These are phyloP conservation scores for Drymonia ruficornis DNA, from an alignment of 2,888 invertebrate species.

Conservation along the genomic window DNA sequence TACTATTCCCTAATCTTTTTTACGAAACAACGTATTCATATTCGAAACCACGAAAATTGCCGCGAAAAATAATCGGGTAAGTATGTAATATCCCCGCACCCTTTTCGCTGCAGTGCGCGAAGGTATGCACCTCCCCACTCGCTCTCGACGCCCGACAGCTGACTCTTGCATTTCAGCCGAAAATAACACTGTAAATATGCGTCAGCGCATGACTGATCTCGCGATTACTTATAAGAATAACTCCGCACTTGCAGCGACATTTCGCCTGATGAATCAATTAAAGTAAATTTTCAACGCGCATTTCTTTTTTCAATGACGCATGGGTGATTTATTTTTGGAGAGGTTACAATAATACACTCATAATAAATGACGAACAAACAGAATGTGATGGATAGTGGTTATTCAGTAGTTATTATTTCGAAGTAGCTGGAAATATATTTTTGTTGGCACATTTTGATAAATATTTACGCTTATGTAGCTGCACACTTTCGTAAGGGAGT, in stretches of 20 bases:
- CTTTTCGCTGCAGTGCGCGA: slow-evolving; percentile 23
- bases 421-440: too few species aligned
- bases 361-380: background rate
- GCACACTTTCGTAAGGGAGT: too few species aligned
- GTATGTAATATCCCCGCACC: slow-evolving; percentile 33
- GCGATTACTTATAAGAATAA: slow-evolving; percentile 50
- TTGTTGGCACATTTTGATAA: too few species aligned
- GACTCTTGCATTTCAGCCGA: slow-evolving; percentile 55
- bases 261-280: slow-evolving; percentile 50
- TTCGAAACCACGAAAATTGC: too few species aligned
- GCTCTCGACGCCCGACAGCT: slow-evolving; percentile 31
- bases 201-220: slow-evolving; percentile 57
- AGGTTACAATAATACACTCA: slow-evolving; percentile 14
- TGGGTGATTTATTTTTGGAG: slow-evolving; percentile 17
- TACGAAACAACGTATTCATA: background rate
- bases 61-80: background rate
- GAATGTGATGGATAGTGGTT: background rate
- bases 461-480: too few species aligned
- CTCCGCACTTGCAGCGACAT: slow-evolving; percentile 40
- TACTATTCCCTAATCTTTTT: background rate
- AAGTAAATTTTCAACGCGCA: slow-evolving; percentile 20
- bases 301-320: slow-evolving; percentile 38
- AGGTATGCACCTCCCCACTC: slow-evolving; percentile 14
- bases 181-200: slow-evolving; percentile 58
- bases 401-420: background rate